A percentile compares a stretch with the other conserved stretches of the same genome.
These are phyloP conservation scores for Lytechinus variegatus DNA, from an alignment of 35 echinoderm and acorn worm species.

Conservation along the genomic window DNA sequence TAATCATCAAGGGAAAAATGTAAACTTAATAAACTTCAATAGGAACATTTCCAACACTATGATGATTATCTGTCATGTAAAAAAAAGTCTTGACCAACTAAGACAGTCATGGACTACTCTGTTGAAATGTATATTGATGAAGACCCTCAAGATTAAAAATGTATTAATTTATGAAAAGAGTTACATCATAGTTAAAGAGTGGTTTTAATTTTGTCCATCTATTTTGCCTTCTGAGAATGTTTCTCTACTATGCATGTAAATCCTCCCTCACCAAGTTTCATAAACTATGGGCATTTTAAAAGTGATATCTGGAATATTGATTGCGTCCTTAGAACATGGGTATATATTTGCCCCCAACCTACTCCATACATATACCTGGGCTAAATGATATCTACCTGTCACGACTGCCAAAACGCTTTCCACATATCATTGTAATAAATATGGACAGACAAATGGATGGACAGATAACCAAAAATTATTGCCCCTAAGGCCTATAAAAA, in stretches of 20 bases:
- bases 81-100: neutral
- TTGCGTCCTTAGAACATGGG: neutral
- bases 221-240: slow-evolving; percentile 7
- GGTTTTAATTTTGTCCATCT: neutral
- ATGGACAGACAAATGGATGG: no score
- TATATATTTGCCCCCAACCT: slow-evolving; percentile 14
- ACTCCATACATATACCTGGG: slow-evolving; percentile 8
- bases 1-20: neutral
- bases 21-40: slow-evolving; percentile 19
- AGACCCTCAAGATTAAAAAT: neutral
- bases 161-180: neutral
- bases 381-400: neutral
- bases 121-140: neutral
- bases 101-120: neutral
- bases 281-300: neutral
- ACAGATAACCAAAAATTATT: no score
- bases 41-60: neutral
- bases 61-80: neutral
- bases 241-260: neutral
- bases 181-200: neutral
- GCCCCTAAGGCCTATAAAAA: no score
- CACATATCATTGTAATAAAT: neutral
- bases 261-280: neutral
- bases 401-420: neutral
- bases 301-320: neutral